Evolutionary conservation across 2,113 vertebrate species (phyloP).

Genomic region (Muntiacus reevesi): DNA sequence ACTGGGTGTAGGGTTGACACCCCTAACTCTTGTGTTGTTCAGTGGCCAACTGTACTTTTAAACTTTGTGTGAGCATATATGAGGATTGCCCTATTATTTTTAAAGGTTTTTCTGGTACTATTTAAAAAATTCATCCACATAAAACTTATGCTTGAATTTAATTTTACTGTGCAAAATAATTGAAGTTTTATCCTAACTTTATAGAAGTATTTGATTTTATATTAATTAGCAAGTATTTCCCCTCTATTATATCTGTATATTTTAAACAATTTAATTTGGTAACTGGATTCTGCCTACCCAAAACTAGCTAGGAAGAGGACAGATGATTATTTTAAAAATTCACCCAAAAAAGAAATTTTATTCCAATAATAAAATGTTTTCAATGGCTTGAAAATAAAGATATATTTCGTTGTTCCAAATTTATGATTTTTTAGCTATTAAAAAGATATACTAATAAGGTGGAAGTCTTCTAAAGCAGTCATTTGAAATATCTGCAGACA

Average conservation of each 20-base stretch:
- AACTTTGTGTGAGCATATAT: neutral
- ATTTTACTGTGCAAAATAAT: neutral
- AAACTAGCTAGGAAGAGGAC: neutral
- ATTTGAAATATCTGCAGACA: neutral
- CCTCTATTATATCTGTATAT: neutral
- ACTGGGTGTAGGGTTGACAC: neutral
- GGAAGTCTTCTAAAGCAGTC: neutral
- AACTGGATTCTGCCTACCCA: neutral
- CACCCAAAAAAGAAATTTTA: neutral
- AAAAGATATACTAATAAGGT: neutral
- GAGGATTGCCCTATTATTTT: neutral
- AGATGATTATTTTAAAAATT: neutral
- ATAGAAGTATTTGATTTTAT: neutral
- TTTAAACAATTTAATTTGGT: neutral
- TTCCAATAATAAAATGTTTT: neutral
- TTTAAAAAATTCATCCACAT: neutral
- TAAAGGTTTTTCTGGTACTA: neutral
- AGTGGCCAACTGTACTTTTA: neutral
- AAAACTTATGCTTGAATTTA: conserved; percentile 27
- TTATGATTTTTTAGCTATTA: neutral
- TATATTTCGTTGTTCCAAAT: neutral
- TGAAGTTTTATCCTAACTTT: neutral
- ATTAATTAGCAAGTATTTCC: neutral
- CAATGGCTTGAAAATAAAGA: neutral
- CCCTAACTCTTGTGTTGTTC: neutral